These are phyloP conservation scores for Nebria brevicollis DNA, from an alignment of 2,888 invertebrate genomes.

Conservation along the genomic window DNA sequence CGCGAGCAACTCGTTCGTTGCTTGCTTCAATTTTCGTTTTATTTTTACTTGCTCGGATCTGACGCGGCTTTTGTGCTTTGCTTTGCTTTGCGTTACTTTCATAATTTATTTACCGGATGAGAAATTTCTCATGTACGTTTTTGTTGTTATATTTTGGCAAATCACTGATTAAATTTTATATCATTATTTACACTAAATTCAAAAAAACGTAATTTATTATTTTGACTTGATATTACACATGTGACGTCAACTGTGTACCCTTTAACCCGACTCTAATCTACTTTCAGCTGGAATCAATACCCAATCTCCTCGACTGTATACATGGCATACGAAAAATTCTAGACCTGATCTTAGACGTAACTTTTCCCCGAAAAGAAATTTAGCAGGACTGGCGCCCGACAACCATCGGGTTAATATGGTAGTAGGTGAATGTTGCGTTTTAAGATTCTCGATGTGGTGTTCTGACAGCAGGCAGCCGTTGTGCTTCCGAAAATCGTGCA, in stretches of 20 bases:
- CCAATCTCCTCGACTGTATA: background rate
- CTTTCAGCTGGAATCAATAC: background rate
- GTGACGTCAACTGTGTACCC: background rate
- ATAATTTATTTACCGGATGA: background rate
- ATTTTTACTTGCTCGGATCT: background rate
- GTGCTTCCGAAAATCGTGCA: slow-evolving; percentile 14
- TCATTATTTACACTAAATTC: too few relatives aligned
- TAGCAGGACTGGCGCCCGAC: background rate
- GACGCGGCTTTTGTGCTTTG: background rate
- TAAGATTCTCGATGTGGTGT: slow-evolving; percentile 11
- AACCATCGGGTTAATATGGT: background rate
- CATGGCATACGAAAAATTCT: background rate
- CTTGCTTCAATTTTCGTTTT: background rate
- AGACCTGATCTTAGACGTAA: background rate
- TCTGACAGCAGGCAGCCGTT: background rate
- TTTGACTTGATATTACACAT: background rate
- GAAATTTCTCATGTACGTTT: background rate
- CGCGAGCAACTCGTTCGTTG: background rate
- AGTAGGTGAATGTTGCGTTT: slow-evolving; percentile 7
- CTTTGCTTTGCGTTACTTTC: background rate
- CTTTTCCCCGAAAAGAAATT: slow-evolving; percentile 1
- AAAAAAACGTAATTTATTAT: background rate
- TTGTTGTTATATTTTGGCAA: background rate
- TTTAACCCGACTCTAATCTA: background rate
- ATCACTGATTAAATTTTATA: too few relatives aligned